Base-by-base conservation (phyloP, 2,888 invertebrate genomes). In the Stomorhina lunata region DNA sequence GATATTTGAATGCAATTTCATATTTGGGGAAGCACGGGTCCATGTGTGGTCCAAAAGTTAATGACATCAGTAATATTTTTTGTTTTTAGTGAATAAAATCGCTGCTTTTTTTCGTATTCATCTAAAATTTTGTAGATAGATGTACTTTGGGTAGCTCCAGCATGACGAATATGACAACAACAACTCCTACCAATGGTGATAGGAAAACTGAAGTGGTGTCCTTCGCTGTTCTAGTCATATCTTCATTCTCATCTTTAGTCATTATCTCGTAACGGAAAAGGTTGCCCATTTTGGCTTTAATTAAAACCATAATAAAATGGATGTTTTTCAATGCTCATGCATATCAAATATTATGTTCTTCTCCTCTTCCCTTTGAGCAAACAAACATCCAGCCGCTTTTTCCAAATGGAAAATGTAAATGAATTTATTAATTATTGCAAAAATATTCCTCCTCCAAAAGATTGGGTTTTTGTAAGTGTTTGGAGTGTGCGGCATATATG, bases 381-480 rank as follows among this genome's bases (percentile, higher is more conserved):
- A 48, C 32, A 43, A 59, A 43, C 34, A 71, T 50, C 17, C 34
- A 53, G 17, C 50, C 81, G 68, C 45, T 55, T 61, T 75, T 17
- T 29, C 32, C 17, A 72, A 66, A 79, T 22, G 37, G 27, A 22
- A 59, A 29, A 66, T 77, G 55, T 57, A 61, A 37, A 73, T 77
- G 68, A 66, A 77, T 45, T 81, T 73, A 81, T 81, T 81, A 81
- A 78, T 81, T 78, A 78, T 72, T 72, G 72, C 66, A 79, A 81
- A 77, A 72, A 72, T 72, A 81, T 68, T 81, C 68, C 72, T 69
- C 72, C 81, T 73, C 45, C 40, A 61, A 53, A 72, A 68, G 57
- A 69, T 59, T 25, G 15, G 12, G 22, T 29, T 12, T 27, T 43
- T 27, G 10, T 20, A n/a, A n/a, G 9, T 17, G 34, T 34, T 25